Evolutionary conservation across 2,797 vertebrate species (phyloP).

Genomic region (Phylloscopus collybita): DNA sequence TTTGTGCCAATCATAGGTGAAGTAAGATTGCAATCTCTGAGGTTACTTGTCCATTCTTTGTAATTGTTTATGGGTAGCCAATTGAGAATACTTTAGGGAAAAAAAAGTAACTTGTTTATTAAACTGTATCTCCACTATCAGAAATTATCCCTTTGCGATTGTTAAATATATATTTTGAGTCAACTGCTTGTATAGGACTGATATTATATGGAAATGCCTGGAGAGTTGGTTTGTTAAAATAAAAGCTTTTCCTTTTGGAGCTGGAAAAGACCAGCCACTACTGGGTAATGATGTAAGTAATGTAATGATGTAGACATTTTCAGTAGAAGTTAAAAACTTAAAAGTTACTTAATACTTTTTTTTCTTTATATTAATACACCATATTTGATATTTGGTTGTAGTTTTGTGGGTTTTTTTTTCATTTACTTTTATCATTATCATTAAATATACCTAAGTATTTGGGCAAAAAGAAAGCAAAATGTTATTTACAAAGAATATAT

Average conservation of each 20-base stretch:
- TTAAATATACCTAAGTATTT: neutral
- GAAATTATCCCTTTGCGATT: neutral
- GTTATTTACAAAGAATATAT: neutral
- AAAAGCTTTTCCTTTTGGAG: neutral
- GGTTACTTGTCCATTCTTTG: neutral
- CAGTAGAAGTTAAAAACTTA: neutral
- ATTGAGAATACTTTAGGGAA: neutral
- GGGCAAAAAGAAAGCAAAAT: neutral
- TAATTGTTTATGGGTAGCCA: neutral
- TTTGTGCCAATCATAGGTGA: neutral
- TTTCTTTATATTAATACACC: neutral
- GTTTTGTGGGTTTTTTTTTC: neutral
- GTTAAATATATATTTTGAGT: neutral
- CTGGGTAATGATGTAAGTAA: neutral
- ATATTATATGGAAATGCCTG: neutral
- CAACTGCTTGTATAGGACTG: neutral
- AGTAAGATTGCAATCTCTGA: neutral
- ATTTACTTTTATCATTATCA: neutral
- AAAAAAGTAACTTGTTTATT: neutral
- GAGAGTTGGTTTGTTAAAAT: neutral
- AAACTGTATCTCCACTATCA: neutral
- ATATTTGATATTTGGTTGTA: neutral
- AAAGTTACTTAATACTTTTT: neutral
- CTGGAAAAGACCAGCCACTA: neutral
- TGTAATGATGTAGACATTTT: neutral